Percentiles rank a stretch among this genome's conserved stretches.
These are phyloP conservation scores for Alsophila aescularia DNA, from an alignment of 2,888 invertebrate genomes.

Conservation along the genomic window DNA sequence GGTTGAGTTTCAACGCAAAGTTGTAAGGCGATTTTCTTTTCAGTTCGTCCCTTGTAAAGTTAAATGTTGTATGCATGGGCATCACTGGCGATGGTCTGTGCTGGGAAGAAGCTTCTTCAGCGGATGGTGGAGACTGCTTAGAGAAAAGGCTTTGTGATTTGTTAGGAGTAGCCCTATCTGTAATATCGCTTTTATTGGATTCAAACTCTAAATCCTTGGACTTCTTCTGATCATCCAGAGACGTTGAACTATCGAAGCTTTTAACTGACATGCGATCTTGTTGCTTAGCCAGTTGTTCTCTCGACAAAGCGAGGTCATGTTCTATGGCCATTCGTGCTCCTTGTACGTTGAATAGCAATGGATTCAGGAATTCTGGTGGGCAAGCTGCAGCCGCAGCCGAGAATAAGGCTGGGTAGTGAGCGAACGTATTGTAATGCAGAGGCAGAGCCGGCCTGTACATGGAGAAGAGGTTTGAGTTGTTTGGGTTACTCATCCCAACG, in stretches of 20 bases:
- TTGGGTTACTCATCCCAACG: slow-evolving; percentile 73
- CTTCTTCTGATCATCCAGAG: slow-evolving; percentile 72
- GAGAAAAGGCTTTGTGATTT: slow-evolving; percentile 69
- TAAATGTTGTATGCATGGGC: slow-evolving; percentile 75
- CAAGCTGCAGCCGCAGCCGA: slow-evolving; percentile 79
- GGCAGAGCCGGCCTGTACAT: slow-evolving; percentile 88
- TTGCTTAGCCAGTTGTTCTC: slow-evolving; percentile 81
- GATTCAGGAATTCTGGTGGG: slow-evolving; percentile 86
- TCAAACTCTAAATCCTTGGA: slow-evolving; percentile 66
- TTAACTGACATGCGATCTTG: slow-evolving; percentile 76
- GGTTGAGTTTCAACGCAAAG: slow-evolving; percentile 65
- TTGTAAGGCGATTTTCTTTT: slow-evolving; percentile 70
- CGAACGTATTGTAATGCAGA: slow-evolving; percentile 87
- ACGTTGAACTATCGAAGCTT: slow-evolving; percentile 74
- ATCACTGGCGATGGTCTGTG: slow-evolving; percentile 87
- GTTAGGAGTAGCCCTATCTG: slow-evolving; percentile 84
- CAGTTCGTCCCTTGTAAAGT: slow-evolving; percentile 64
- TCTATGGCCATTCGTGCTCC: slow-evolving; percentile 78
- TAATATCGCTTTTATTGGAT: slow-evolving; percentile 54
- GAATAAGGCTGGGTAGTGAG: slow-evolving; percentile 83
- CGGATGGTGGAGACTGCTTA: slow-evolving; percentile 87
- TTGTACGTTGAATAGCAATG: slow-evolving; percentile 87
- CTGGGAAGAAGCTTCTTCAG: slow-evolving; percentile 86
- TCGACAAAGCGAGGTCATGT: slow-evolving; percentile 80
- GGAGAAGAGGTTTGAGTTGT: slow-evolving; percentile 86